phyloP scores from a whole-genome alignment of 2,797 vertebrate species.

The Serranus cabrilla region DNA sequence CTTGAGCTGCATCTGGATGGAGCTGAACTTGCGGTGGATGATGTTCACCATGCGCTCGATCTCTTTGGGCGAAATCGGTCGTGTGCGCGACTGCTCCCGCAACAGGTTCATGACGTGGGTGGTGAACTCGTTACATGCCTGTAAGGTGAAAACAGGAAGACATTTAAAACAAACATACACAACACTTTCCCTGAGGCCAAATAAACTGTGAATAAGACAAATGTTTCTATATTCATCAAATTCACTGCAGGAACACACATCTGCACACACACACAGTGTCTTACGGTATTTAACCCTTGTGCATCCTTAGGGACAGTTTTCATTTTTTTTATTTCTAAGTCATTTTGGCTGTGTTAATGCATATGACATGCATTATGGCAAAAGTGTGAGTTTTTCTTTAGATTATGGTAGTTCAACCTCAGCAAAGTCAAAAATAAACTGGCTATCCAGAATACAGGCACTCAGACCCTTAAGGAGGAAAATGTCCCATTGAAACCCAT shows the following conservation, averaged over 20 bases:
- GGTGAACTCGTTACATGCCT: conserved; percentile 99
- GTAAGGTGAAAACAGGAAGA: conserved; percentile 15
- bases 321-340: too few species aligned
- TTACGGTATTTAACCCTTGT: background rate
- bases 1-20: conserved; percentile 99
- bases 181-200: conserved; percentile 11
- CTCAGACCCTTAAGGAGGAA: too few species aligned
- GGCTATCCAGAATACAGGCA: too few species aligned
- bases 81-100: conserved; percentile 95
- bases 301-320: too few species aligned
- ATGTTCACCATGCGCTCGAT: conserved; percentile 98
- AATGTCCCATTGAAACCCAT: too few species aligned
- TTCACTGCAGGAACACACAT: conserved; percentile 2
- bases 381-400: too few species aligned
- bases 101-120: conserved; percentile 99
- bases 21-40: conserved; percentile 99
- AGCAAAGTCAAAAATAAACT: too few species aligned
- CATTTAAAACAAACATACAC: conserved; percentile 1
- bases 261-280: background rate
- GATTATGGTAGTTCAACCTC: too few species aligned
- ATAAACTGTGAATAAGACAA: background rate
- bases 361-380: too few species aligned
- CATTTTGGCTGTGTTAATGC: too few species aligned
- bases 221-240: conserved; percentile 7
- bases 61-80: conserved; percentile 98